These are phyloP conservation scores for Aporrectodea caliginosa DNA, from an alignment of 1,140 invertebrate genomes.

Conservation along the genomic window DNA sequence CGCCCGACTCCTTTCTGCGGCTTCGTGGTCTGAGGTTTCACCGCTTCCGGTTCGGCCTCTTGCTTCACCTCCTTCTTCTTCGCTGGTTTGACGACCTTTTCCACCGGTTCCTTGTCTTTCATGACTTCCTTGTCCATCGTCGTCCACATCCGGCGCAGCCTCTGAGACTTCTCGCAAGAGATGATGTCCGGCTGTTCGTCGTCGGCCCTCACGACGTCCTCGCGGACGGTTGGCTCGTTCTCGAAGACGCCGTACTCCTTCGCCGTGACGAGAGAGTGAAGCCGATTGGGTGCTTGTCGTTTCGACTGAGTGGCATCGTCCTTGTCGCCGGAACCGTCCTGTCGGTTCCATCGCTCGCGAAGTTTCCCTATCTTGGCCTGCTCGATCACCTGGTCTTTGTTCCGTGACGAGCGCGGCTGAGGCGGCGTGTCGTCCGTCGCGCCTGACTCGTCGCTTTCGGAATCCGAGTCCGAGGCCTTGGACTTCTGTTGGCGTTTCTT, in stretches of 20 bases:
- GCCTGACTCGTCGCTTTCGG: no score
- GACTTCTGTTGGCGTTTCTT: not conserved
- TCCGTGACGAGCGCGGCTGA: not conserved
- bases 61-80: not conserved
- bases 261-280: slow-evolving; percentile 3
- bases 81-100: not conserved
- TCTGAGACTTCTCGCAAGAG: not conserved
- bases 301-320: not conserved
- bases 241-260: slow-evolving; percentile 20
- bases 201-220: slow-evolving; percentile 12
- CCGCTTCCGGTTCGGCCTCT: not conserved
- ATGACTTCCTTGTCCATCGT: slow-evolving; percentile 11
- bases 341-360: not conserved
- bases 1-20: not conserved
- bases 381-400: not conserved
- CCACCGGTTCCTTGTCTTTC: not conserved
- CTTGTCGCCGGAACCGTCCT: slow-evolving; percentile 19
- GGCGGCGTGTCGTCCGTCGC: no score
- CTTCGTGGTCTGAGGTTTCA: not conserved
- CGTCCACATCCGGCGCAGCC: slow-evolving; percentile 12
- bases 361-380: not conserved
- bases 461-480: not conserved
- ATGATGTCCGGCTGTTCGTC: slow-evolving; percentile 21
- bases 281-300: slow-evolving; percentile 9
- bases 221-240: slow-evolving; percentile 14